phyloP scores from a whole-genome alignment of 1,140 invertebrate genomes.

The Paralvinella palmiformis region DNA sequence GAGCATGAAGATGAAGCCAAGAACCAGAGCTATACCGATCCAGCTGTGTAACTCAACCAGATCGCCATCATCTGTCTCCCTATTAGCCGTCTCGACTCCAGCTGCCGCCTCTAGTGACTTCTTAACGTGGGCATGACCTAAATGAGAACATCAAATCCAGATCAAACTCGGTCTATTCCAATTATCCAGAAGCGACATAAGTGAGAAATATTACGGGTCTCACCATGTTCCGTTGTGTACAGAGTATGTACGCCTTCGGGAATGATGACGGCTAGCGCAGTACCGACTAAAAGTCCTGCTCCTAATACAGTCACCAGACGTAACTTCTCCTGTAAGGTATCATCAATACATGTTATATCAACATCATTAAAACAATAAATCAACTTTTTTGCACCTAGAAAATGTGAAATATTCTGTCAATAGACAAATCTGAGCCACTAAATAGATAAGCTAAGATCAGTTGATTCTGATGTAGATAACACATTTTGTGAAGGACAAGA shows the following conservation, averaged over 20 bases:
- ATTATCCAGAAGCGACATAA: too few species aligned
- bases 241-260: slow-evolving; percentile 93
- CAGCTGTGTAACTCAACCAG: slow-evolving; percentile 36
- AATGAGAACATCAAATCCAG: too few species aligned
- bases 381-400: neutral
- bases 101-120: neutral
- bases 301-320: slow-evolving; percentile 90
- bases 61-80: slow-evolving; percentile 26
- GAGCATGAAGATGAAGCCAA: slow-evolving; percentile 96
- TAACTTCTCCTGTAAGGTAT: slow-evolving; percentile 75
- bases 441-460: neutral
- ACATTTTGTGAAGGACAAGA: too few species aligned
- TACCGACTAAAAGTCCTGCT: slow-evolving; percentile 94
- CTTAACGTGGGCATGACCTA: neutral
- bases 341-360: neutral
- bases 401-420: neutral
- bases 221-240: slow-evolving; percentile 6
- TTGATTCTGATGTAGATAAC: neutral
- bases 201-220: too few species aligned
- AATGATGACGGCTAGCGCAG: slow-evolving; percentile 94
- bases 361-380: neutral
- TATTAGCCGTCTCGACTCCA: neutral
- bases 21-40: slow-evolving; percentile 69
- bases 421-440: too few species aligned
- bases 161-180: too few species aligned